Evolutionary conservation across 2,797 vertebrate species (phyloP), one percentile per base, ranked within the genome.

Genomic region (Cottoperca gobio): DNA sequence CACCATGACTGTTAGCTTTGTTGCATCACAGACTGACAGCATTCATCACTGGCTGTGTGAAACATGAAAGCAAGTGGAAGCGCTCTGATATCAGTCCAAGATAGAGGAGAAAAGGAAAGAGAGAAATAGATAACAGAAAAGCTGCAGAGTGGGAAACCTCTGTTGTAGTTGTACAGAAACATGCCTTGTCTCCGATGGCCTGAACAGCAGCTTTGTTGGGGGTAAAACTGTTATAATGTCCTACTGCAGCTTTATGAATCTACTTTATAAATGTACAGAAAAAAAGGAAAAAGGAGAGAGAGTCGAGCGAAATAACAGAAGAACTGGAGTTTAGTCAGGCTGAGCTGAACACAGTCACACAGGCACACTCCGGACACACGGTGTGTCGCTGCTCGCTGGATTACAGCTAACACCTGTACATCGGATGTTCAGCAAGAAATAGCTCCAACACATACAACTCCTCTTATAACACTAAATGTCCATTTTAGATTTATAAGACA

Each of bases 41-140:
- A 89, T 90, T 91, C 81, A 90, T 83, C 23, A 46, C 49, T 57
- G 2, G 37, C 77, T 73, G 70, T 74, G 64, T 58, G 77, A 72
- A 76, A 90, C 86, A 89, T 93, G 72, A 93, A 93, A 93, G 91
- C 14, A 6, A 46, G 45, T 11, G 39, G 55, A 87, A 89, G 79
- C 10, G 43, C 91, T 91, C 83, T 92, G 91, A 93, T 90, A 86
- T 71, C 11, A 37, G 74, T 90, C 91, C 91, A 93, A 90, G 61
- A 76, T 23, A 40, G 76, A 62, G n/a, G 16, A 79, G 63, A 81
- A 70, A 71, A 66, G 68, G 63, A 71, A 50, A 53, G 53, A 70
- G 60, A 68, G 59, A 52, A 58, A 43, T n/a, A 43, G 73, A 85
- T 78, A 70, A 83, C 78, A 88, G 81, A 62, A 53, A 60, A 46